Percentiles rank a stretch among this genome's conserved stretches.
phyloP scores from a whole-genome alignment of 2,797 vertebrate species.

The Macrochelys suwanniensis region DNA sequence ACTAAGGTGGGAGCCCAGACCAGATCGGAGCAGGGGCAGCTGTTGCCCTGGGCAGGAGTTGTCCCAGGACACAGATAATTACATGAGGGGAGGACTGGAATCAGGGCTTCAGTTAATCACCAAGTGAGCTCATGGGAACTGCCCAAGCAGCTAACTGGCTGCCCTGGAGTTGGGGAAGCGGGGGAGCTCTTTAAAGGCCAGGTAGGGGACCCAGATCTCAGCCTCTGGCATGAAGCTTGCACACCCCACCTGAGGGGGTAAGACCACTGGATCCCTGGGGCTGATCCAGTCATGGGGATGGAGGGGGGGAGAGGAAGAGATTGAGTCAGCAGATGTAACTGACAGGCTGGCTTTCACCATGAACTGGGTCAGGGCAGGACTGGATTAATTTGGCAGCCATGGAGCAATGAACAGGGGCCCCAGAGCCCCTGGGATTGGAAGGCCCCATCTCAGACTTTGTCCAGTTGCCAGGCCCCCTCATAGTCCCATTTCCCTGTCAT shows the following conservation, averaged over 20 bases:
- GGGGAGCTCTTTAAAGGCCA: neutral
- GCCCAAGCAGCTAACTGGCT: neutral
- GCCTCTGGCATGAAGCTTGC: neutral
- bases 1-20: neutral
- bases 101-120: neutral
- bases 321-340: neutral
- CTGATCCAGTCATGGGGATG: neutral
- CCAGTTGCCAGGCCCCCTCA: neutral
- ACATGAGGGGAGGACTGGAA: neutral
- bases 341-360: neutral
- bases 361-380: neutral
- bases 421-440: neutral
- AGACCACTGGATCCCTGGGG: neutral
- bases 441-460: neutral
- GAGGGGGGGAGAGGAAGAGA: too few species aligned
- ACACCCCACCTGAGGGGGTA: neutral
- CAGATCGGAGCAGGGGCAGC: neutral
- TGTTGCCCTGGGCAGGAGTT: neutral
- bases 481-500: neutral
- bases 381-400: neutral
- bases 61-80: neutral
- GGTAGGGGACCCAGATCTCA: neutral
- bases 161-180: neutral
- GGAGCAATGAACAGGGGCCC: neutral
- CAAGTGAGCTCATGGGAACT: conserved; percentile 18